These are phyloP conservation scores for Carettochelys insculpta DNA, from an alignment of 2,113 vertebrate genomes.

Conservation along the genomic window DNA sequence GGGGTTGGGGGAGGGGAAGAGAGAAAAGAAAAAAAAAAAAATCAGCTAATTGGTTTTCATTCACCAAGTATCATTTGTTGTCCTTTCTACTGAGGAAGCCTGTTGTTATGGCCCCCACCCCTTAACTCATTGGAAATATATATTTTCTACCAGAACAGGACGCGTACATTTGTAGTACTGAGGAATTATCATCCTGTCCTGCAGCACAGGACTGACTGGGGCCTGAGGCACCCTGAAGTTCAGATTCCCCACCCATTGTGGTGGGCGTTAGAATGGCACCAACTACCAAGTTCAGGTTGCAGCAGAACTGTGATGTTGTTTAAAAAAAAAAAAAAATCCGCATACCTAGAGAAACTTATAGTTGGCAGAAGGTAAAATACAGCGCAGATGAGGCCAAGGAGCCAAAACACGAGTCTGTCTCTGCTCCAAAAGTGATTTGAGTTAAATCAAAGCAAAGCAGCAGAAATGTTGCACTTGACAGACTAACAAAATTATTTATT, in stretches of 20 bases:
- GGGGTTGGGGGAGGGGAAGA: background rate
- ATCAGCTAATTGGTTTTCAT: background rate
- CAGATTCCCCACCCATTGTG: background rate
- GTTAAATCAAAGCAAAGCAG: too few relatives aligned
- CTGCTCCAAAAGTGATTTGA: background rate
- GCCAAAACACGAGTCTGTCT: background rate
- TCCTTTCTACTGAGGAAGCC: background rate
- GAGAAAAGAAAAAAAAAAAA: background rate
- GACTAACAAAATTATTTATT: too few relatives aligned
- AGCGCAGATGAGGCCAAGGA: background rate
- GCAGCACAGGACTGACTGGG: rapidly evolving
- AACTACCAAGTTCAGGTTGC: background rate
- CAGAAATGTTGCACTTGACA: too few relatives aligned
- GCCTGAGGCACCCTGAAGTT: background rate
- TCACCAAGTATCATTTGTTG: background rate
- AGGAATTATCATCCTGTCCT: rapidly evolving
- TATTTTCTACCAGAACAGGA: background rate
- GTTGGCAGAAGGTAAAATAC: background rate
- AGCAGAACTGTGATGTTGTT: background rate
- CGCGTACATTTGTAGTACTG: rapidly evolving
- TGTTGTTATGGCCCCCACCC: background rate
- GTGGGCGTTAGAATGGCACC: background rate
- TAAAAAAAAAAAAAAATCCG: background rate
- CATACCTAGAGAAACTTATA: background rate
- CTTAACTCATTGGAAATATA: background rate